Evolutionary conservation across 2,888 invertebrate genomes (phyloP), one percentile per base, ranked within the genome.

Genomic region (Coronaproctus castanopsis): DNA sequence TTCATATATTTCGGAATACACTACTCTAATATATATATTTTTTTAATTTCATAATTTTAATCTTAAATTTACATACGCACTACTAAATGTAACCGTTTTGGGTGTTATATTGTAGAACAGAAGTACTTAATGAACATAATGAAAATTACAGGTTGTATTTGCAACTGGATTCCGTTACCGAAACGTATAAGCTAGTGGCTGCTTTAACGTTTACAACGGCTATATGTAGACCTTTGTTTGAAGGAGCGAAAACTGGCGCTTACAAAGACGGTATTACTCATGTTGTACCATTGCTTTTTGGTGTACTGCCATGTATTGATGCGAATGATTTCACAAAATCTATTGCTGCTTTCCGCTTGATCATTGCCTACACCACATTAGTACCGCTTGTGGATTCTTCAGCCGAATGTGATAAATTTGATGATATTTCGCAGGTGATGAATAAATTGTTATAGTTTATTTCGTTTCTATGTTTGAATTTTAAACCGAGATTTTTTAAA

Each of bases 301-400:
- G 83, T 0, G 77, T 86, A 0, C 73, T 95, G 20, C 92, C 93
- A 0, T 92, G 90, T 18, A 83, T 95, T 52, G 93, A 93, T 71
- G 83, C 88, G 0, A 93, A 93, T 68, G 92, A 93, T 71, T 77
- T 83, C 52, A 78, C 79, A 64, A 86, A 86, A 71, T 82, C 82
- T 22, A 74, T 83, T 57, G 77, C 83, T 22, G 84, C 88, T 0
- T 79, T 90, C 62, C 85, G 86, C 67, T 82, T 89, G 67, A 81
- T 91, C 58, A 77, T 84, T 2, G 80, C 83, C 54, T 81, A 87
- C 68, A 78, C 81, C 18, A 82, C 82, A 64, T 77, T 90, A 75
- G 80, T 92, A 23, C 88, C 91, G 0, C 73, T 89, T 22, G 81
- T 88, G 3, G 89, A 95, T 70, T 90, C 87, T 63, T 90, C 91